Conservation (phyloP, 2,888 invertebrate genomes). For the Dexiosoma caninum region DNA sequence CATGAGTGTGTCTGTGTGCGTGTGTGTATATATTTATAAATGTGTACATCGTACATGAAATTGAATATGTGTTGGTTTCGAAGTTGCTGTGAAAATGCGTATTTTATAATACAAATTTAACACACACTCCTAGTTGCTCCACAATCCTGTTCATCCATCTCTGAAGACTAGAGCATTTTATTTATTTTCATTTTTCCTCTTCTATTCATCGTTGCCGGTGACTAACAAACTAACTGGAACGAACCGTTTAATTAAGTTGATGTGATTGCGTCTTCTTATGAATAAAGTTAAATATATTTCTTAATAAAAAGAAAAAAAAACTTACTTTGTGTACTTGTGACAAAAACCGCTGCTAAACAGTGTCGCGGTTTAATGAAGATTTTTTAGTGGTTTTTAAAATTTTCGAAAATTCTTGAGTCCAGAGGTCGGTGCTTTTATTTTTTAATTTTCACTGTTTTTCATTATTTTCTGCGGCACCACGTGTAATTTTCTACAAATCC, state of each 20-base stretch:
- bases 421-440: too few species aligned
- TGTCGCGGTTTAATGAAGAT: too few species aligned
- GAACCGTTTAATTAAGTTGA: constrained; percentile 58
- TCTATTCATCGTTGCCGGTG: neutral
- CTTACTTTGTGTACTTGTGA: too few species aligned
- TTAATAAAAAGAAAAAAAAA: too few species aligned
- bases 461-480: too few species aligned
- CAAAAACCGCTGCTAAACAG: too few species aligned
- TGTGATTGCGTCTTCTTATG: constrained; percentile 36
- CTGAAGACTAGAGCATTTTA: constrained; percentile 7
- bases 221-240: constrained; percentile 52
- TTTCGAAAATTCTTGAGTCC: too few species aligned
- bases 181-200: neutral
- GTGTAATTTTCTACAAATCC: too few species aligned
- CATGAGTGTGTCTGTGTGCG: constrained; percentile 15
- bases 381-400: too few species aligned
- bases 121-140: neutral
- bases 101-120: neutral
- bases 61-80: neutral
- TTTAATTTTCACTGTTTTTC: too few species aligned
- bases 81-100: neutral
- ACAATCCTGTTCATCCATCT: neutral
- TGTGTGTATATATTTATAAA: neutral
- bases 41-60: constrained; percentile 16
- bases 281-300: too few species aligned